Percentiles rank a stretch among this genome's conserved stretches.
These are phyloP conservation scores for Epizoanthus scotinus DNA, from an alignment of 92 coral and sea anemone genomes.

Conservation along the genomic window DNA sequence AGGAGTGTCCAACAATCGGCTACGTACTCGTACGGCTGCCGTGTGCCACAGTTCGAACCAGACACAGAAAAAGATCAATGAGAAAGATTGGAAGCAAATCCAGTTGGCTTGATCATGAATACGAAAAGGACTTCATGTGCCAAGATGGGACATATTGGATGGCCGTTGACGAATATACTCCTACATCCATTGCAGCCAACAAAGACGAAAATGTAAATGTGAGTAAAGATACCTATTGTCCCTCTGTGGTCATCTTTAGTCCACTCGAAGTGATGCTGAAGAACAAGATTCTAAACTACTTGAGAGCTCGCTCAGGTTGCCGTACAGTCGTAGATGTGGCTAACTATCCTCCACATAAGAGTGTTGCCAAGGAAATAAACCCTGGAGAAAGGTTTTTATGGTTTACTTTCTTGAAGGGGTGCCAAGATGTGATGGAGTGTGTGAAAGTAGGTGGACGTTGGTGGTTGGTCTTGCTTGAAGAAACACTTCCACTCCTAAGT, in stretches of 20 bases:
- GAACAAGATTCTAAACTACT: slow-evolving; percentile 14
- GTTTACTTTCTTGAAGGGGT: slow-evolving; percentile 15
- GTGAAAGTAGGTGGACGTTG: not conserved
- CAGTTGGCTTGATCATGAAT: slow-evolving; percentile 30
- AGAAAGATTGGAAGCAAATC: slow-evolving; percentile 4
- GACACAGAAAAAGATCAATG: slow-evolving; percentile 5
- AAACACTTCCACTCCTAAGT: not conserved
- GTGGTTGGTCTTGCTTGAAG: slow-evolving; percentile 18
- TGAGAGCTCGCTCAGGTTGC: slow-evolving; percentile 18
- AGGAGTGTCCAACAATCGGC: not conserved
- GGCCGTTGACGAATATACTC: not conserved
- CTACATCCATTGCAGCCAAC: not conserved
- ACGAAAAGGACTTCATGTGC: not conserved
- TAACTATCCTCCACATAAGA: not conserved
- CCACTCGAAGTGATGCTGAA: slow-evolving; percentile 13
- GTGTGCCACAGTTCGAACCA: slow-evolving; percentile 9
- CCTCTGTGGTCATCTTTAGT: not conserved
- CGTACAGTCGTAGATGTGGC: slow-evolving; percentile 2
- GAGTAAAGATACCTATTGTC: not conserved
- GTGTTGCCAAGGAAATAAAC: slow-evolving; percentile 6
- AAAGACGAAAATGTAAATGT: not conserved
- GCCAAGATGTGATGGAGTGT: not conserved
- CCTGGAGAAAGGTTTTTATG: slow-evolving; percentile 2
- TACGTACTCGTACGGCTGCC: not conserved
- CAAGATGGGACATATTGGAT: slow-evolving; percentile 19